Percentiles rank a stretch among this genome's conserved stretches.
These are phyloP conservation scores for Melanotus villosus DNA, from an alignment of 2,888 invertebrate species.

Conservation along the genomic window DNA sequence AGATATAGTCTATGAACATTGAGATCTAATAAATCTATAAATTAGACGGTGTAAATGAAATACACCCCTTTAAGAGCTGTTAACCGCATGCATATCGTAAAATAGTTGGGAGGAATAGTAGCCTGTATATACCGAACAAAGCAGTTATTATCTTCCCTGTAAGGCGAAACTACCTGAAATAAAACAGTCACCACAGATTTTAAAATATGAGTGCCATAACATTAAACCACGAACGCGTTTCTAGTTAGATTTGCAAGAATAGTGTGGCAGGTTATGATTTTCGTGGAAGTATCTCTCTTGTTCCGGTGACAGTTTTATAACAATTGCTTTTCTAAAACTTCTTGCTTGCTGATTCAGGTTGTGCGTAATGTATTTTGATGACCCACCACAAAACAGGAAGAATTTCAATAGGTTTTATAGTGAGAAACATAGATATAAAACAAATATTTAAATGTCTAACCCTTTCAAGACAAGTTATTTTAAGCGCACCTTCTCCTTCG, in stretches of 20 bases:
- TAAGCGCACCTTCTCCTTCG: slow-evolving; percentile 29
- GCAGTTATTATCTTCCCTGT: not conserved
- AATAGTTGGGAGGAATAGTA: slow-evolving; percentile 18
- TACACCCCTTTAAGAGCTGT: no score
- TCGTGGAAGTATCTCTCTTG: not conserved
- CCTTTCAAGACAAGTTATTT: slow-evolving; percentile 24
- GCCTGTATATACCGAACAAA: slow-evolving; percentile 3
- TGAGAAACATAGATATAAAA: not conserved
- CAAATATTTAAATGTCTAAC: slow-evolving; percentile 22
- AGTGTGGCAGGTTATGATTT: slow-evolving; percentile 26
- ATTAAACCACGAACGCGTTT: slow-evolving; percentile 22
- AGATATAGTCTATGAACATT: no score
- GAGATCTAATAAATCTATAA: no score
- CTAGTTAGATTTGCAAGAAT: slow-evolving; percentile 10
- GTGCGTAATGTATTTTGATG: no score
- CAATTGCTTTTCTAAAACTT: no score
- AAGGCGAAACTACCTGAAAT: not conserved
- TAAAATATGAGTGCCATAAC: slow-evolving; percentile 31
- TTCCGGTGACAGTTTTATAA: not conserved
- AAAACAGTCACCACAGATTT: slow-evolving; percentile 15
- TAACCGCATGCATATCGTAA: slow-evolving; percentile 10
- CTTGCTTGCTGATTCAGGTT: no score
- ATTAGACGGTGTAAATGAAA: no score
- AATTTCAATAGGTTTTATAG: no score
- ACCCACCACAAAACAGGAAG: no score